A percentile compares a stretch with the other conserved stretches of the same genome.
phyloP scores from a whole-genome alignment of 1,140 invertebrate species.

The Drosophila tristis region DNA sequence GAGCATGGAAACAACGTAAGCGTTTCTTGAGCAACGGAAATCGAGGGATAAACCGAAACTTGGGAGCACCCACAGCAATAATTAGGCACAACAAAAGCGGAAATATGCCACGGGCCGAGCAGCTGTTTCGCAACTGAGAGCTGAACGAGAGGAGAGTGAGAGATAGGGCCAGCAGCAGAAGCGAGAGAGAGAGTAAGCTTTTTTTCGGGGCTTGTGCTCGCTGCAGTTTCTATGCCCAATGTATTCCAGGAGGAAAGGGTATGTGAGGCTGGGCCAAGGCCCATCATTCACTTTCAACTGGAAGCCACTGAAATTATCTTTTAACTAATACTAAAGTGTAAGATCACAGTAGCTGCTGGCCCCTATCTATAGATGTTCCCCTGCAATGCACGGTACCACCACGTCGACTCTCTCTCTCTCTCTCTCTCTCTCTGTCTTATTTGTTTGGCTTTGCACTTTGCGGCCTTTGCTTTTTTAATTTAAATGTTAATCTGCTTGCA shows the following conservation, averaged over 20 bases:
- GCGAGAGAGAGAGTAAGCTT: neutral
- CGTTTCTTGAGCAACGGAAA: conserved; percentile 1
- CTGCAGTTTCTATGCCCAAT: too few relatives aligned
- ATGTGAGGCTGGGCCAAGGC: too few relatives aligned
- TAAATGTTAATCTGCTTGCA: conserved; percentile 72
- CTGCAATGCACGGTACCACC: neutral
- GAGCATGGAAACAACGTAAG: neutral
- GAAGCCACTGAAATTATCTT: too few relatives aligned
- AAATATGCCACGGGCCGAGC: conserved; percentile 52
- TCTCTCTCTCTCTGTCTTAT: neutral
- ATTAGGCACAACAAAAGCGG: conserved; percentile 45
- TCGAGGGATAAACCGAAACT: conserved; percentile 18
- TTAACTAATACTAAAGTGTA: too few relatives aligned
- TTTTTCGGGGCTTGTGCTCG: too few relatives aligned
- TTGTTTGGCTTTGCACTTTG: conserved; percentile 31
- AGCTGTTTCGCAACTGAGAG: conserved; percentile 54
- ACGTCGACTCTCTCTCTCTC: neutral
- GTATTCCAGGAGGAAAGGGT: neutral
- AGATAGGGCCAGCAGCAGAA: conserved; percentile 15
- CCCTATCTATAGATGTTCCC: too few relatives aligned
- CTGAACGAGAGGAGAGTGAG: neutral
- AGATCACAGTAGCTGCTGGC: too few relatives aligned
- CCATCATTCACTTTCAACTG: too few relatives aligned
- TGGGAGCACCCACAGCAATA: conserved; percentile 36
- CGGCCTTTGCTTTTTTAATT: conserved; percentile 64